Base-by-base conservation (phyloP, 2,797 vertebrate genomes). In the Rhabdomys pumilio region DNA sequence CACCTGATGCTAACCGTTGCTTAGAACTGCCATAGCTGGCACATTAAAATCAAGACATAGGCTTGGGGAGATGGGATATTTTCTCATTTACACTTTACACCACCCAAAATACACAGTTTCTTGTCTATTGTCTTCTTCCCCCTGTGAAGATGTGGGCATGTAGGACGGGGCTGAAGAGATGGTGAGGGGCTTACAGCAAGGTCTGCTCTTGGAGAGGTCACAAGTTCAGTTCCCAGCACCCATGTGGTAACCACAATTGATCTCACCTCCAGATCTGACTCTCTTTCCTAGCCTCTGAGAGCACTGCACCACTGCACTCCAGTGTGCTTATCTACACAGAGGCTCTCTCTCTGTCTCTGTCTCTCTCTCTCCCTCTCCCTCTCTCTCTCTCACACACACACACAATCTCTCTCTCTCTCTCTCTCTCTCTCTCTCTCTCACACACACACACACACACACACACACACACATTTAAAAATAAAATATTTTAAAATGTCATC, bases 31-130 rank as follows among this genome's bases (percentile, higher is more conserved):
- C 81, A 72, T 81, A 79, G 29, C 67, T 24, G 81, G 61, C 89
- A 83, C 86, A 80, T 65, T 67, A 94, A 95, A 69, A 31, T 72
- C 67, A 87, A 73, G 67, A 57, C 10, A 19, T 47, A 12, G 59
- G 29, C 41, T 55, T 72, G 11, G 50, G 84, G 29, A 72, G 13
- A 24, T 10, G 47, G 29, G 8, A 1, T 1, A 3, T 67, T 61
- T 63, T 61, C 24, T 73, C 67, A 15, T 0, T 44, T 15, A 3
- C 8, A 17, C 22, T 57, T 10, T 15, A 3, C 9, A 38, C 34
- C 57, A 72, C 47, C 41, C 34, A 38, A 83, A 69, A 61, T 38
- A n/a, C 1, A 15, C 0, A 75, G 63, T 59, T 19, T 31, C 13
- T 22, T 26, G 31, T 81, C 63, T n/a, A 13, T 15, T 4, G 0